Conservation (phyloP, 2,888 invertebrate species). For the Tachina fera region DNA sequence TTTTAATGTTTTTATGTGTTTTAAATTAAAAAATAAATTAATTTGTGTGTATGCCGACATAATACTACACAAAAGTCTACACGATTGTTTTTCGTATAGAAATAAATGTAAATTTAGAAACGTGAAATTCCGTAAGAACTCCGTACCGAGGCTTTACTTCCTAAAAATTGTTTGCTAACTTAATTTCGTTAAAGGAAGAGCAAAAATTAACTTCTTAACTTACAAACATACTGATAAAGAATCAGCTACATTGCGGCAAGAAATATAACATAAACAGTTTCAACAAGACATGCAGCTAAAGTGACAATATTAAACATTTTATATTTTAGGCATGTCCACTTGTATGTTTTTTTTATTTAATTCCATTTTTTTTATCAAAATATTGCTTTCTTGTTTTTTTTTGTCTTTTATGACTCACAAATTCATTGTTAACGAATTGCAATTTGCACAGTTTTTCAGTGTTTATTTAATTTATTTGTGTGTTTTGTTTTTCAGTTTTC, state of each 20-base stretch:
- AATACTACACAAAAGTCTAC: too few species aligned
- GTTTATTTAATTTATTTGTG: conserved; percentile 71
- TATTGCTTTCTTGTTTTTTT: not conserved
- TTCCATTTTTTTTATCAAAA: conserved; percentile 1
- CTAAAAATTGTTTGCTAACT: too few species aligned
- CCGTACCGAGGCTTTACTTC: too few species aligned
- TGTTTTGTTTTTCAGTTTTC: conserved; percentile 52
- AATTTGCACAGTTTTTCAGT: conserved; percentile 69
- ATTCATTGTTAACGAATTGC: conserved; percentile 70
- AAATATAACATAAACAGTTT: not conserved
- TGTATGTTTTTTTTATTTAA: conserved; percentile 35
- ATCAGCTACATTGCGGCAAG: conserved; percentile 20
- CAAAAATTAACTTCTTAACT: not conserved
- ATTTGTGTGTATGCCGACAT: too few species aligned
- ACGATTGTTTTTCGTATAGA: too few species aligned
- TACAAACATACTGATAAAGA: conserved; percentile 17
- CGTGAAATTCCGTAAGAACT: too few species aligned
- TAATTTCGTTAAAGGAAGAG: too few species aligned
- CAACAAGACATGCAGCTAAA: conserved; percentile 39
- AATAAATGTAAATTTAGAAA: too few species aligned
- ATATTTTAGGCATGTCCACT: conserved; percentile 48
- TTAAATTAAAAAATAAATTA: too few species aligned
- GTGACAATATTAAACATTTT: conserved; percentile 54
- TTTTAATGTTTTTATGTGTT: too few species aligned
- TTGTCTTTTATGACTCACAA: conserved; percentile 50